phyloP scores from a whole-genome alignment of 2,113 vertebrate genomes.

The rabbit (Oryctolagus cuniculus) region DNA sequence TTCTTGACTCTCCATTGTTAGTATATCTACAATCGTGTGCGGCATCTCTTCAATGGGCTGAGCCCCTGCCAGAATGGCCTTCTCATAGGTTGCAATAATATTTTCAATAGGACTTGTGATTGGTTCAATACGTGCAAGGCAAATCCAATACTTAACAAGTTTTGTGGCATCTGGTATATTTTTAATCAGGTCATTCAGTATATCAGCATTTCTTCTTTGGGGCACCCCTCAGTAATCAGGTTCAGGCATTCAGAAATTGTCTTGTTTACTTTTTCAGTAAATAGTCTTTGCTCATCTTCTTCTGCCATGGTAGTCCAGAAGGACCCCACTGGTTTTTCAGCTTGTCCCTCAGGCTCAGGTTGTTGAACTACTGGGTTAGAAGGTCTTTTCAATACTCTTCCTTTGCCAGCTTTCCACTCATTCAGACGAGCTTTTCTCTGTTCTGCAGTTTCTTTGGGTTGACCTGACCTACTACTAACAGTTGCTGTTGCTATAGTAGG shows the following conservation, averaged over 20 bases:
- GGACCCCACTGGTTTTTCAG: constrained; percentile 70
- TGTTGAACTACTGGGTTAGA: background rate
- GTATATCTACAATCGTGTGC: constrained; percentile 86
- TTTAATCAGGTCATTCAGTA: constrained; percentile 83
- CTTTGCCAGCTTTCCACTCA: constrained; percentile 91
- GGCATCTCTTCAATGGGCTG: constrained; percentile 90
- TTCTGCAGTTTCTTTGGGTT: constrained; percentile 86
- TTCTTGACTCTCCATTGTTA: constrained; percentile 81
- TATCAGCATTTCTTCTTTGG: constrained; percentile 79
- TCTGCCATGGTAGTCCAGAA: constrained; percentile 86
- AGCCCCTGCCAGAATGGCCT: constrained; percentile 88
- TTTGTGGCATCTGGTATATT: constrained; percentile 87
- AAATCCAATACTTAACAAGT: constrained; percentile 90
- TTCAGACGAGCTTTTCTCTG: constrained; percentile 85
- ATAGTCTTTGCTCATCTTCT: constrained; percentile 85
- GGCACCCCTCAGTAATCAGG: constrained; percentile 85
- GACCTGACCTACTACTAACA: constrained; percentile 83
- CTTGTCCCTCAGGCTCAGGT: constrained; percentile 62
- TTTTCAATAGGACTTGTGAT: constrained; percentile 83
- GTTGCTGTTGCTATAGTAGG: constrained; percentile 59
- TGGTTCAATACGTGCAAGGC: constrained; percentile 85
- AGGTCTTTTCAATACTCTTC: constrained; percentile 90
- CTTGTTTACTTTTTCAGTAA: constrained; percentile 84
- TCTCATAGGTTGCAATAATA: constrained; percentile 87
- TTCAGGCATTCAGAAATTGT: constrained; percentile 85